These are phyloP conservation scores for Phalloptychus januarius DNA, from an alignment of 2,797 vertebrate genomes.

Conservation along the genomic window DNA sequence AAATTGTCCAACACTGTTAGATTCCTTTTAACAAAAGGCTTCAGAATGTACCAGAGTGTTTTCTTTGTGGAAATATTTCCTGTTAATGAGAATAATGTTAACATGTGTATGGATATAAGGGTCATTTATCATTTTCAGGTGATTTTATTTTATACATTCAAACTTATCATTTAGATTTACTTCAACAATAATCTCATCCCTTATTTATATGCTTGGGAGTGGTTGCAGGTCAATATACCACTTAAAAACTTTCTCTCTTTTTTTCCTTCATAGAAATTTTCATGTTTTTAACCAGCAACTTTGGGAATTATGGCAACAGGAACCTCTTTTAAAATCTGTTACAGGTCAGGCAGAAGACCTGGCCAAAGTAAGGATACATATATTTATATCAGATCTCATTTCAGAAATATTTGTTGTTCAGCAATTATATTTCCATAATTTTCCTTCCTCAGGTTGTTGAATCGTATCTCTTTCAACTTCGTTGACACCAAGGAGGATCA, in stretches of 20 bases:
- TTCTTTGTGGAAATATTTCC: neutral
- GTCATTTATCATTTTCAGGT: neutral
- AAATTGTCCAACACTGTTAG: neutral
- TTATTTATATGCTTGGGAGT: neutral
- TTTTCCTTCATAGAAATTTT: constrained; percentile 82
- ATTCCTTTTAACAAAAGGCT: neutral
- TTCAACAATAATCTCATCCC: neutral
- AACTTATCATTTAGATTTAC: neutral
- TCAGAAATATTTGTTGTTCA: neutral
- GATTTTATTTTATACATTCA: neutral
- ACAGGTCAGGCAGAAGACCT: constrained; percentile 88
- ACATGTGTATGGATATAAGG: neutral
- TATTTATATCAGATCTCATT: neutral
- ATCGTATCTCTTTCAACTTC: constrained; percentile 87
- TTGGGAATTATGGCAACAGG: constrained; percentile 86
- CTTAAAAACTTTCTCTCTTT: neutral
- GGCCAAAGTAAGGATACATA: constrained; percentile 83
- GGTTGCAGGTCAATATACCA: neutral
- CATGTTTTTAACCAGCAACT: constrained; percentile 88
- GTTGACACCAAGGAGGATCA: constrained; percentile 65
- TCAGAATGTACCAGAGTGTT: neutral
- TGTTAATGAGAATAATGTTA: neutral
- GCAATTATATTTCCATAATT: constrained; percentile 4
- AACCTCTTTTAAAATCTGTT: constrained; percentile 83
- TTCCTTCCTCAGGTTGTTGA: constrained; percentile 81